Evolutionary conservation across 2,113 vertebrate species (phyloP), one percentile per base, ranked within the genome.

Genomic region (Promerops cafer): DNA sequence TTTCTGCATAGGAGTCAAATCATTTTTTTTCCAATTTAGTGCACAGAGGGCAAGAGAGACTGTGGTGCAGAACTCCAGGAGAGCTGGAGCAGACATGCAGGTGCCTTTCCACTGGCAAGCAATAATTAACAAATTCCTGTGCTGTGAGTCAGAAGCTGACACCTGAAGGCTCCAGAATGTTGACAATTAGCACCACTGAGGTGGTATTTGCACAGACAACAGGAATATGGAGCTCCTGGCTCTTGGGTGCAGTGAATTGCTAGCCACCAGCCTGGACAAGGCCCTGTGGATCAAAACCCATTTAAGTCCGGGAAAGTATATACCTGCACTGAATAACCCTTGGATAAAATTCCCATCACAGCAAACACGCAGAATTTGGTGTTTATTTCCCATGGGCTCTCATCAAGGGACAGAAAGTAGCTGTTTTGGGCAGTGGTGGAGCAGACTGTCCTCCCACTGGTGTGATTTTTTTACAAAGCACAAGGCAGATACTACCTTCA

Each of bases 71-170:
- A 84, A 53, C 72, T 79, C 86, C 45, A 78, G 61, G 77, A 89
- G 59, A 74, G 65, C 60, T 65, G 53, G 26, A 81, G 49, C 23
- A 75, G 80, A 77, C 33, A 10, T n/a, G 49, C 69, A 90, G 84
- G 86, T 89, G 83, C 37, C 79, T 69, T 92, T 93, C 52, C 0
- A 16, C 49, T 72, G 49, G 83, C 47, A 89, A 92, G 56, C 60
- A 90, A 26, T 60, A 94, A 95, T 95, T 90, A 96, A 87, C 70
- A 80, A 93, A 92, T 63, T 83, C 52, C 56, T 57, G 52, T 22
- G 47, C 88, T 86, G 61, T 45, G 79, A 90, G 40, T 75, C 81
- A 75, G 86, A 89, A 90, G 72, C 60, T 90, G 90, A 72, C 88
- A 93, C 92, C 86, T 69, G 92, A 96, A 94, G 80, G 65, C 61